These are phyloP conservation scores for Pangasianodon gigas DNA, from an alignment of 2,113 vertebrate species.

Conservation along the genomic window DNA sequence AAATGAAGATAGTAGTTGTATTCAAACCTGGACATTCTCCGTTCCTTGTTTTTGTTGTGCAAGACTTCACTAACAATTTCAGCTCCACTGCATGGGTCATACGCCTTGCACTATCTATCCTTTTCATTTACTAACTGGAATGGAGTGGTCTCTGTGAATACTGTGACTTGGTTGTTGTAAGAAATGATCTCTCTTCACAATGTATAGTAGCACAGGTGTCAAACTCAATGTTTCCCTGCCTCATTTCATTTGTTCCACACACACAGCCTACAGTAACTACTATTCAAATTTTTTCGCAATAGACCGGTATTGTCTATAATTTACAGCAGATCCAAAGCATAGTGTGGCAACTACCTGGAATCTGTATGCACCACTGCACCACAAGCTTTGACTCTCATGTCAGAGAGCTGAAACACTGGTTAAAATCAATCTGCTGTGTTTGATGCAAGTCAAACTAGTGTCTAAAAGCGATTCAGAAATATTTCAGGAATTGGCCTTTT, in stretches of 20 bases:
- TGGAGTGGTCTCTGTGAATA: not conserved
- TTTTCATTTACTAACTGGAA: conserved; percentile 22
- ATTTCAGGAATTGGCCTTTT: not conserved
- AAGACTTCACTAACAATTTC: not conserved
- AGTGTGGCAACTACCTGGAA: not conserved
- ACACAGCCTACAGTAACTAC: not conserved
- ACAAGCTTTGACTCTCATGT: not conserved
- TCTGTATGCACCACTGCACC: not conserved
- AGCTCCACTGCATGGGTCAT: conserved; percentile 6
- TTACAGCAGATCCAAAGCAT: not conserved
- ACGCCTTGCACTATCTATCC: not conserved
- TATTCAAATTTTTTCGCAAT: not conserved
- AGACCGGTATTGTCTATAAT: not conserved
- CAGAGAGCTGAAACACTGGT: not conserved
- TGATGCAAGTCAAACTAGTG: not conserved
- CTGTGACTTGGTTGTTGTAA: not conserved
- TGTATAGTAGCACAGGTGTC: not conserved
- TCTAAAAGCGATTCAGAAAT: not conserved
- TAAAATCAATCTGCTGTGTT: not conserved
- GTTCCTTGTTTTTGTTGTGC: not conserved
- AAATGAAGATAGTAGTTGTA: not conserved
- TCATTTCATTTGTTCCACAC: not conserved
- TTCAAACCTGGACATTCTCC: not conserved
- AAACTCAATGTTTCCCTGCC: not conserved
- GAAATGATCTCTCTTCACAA: not conserved